phyloP scores from a whole-genome alignment of 1,140 invertebrate species.

The Hyphantria cunea region DNA sequence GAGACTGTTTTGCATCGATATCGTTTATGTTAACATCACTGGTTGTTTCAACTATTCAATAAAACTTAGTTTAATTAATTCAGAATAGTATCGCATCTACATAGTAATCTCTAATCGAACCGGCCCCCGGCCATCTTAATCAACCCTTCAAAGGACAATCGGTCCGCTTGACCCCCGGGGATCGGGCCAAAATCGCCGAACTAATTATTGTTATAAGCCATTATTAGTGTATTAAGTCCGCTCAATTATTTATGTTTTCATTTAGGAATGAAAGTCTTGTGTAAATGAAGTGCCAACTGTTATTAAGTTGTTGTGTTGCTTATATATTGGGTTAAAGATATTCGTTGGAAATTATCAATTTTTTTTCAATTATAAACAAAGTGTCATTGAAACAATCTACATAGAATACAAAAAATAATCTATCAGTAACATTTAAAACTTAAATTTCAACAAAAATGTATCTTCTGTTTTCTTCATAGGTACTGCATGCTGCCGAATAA shows the following conservation, averaged over 20 bases:
- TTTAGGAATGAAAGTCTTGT: conserved; percentile 18
- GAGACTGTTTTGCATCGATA: too few relatives aligned
- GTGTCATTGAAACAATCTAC: too few relatives aligned
- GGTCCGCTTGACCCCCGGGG: conserved; percentile 51
- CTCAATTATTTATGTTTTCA: conserved; percentile 52
- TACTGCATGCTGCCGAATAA: too few relatives aligned
- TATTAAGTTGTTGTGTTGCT: not conserved
- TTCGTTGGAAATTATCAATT: not conserved
- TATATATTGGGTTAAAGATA: not conserved
- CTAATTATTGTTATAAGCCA: conserved; percentile 62
- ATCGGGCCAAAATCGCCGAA: conserved; percentile 44
- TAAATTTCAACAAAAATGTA: too few relatives aligned
- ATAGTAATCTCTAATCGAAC: conserved; percentile 25
- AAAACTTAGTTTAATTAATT: not conserved
- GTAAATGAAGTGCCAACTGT: not conserved
- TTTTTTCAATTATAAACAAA: too few relatives aligned
- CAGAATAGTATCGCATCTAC: conserved; percentile 10
- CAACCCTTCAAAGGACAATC: conserved; percentile 60
- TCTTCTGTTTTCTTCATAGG: too few relatives aligned
- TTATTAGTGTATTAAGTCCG: conserved; percentile 48
- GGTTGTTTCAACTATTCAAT: too few relatives aligned
- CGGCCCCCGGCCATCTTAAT: conserved; percentile 55
- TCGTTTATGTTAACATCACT: too few relatives aligned
- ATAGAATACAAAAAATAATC: too few relatives aligned
- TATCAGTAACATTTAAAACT: too few relatives aligned